These are phyloP conservation scores for Temnothorax curvispinosus DNA, from an alignment of 1,140 invertebrate species.

Conservation along the genomic window DNA sequence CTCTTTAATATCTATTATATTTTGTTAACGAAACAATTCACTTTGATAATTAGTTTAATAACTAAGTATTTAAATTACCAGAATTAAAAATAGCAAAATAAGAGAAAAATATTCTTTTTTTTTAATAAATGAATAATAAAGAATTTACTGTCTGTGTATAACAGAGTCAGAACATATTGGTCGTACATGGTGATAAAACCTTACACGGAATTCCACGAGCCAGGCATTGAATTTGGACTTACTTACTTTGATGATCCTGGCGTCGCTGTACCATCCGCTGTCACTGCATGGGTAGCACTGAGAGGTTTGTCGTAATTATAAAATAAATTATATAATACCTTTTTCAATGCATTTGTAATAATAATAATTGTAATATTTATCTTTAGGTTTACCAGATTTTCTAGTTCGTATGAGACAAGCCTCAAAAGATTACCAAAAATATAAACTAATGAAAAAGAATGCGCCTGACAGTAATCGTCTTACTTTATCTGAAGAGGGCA, in stretches of 20 bases:
- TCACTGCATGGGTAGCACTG: constrained; percentile 89
- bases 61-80: constrained; percentile 6
- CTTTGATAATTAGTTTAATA: constrained; percentile 3
- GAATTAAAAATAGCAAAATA: constrained; percentile 36
- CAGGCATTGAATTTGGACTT: constrained; percentile 93
- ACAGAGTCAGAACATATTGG: constrained; percentile 92
- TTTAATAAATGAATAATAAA: constrained; percentile 23
- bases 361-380: constrained; percentile 36
- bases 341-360: neutral
- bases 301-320: constrained; percentile 73
- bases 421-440: constrained; percentile 82
- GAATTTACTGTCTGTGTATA: constrained; percentile 65
- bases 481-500: constrained; percentile 4
- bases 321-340: neutral
- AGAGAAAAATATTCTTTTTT: neutral
- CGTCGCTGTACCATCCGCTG: constrained; percentile 88
- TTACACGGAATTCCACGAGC: constrained; percentile 87
- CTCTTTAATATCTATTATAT: constrained; percentile 25
- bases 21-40: constrained; percentile 24
- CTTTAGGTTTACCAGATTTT: constrained; percentile 85
- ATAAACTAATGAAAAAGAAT: constrained; percentile 73
- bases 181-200: constrained; percentile 95
- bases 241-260: constrained; percentile 96
- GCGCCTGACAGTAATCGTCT: neutral
- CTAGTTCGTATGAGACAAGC: constrained; percentile 85